A percentile compares a stretch with the other conserved stretches of the same genome.
These are phyloP conservation scores for Zapornia atra DNA, from an alignment of 2,113 vertebrate species.

Conservation along the genomic window DNA sequence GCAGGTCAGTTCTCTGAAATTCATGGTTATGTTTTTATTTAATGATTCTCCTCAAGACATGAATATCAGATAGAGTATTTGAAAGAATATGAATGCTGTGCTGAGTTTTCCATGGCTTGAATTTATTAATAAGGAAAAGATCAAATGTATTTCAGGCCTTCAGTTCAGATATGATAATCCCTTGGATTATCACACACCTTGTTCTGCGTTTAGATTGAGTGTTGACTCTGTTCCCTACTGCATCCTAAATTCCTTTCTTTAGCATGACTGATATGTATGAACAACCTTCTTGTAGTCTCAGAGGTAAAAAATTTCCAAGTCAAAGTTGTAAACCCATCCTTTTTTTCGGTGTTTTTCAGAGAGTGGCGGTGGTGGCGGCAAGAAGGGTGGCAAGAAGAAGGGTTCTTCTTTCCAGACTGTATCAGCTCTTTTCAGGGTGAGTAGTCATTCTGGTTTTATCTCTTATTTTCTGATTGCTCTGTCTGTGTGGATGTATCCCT, in stretches of 20 bases:
- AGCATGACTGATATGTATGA: neutral
- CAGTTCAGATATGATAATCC: neutral
- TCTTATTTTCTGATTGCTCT: neutral
- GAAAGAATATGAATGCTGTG: neutral
- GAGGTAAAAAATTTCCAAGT: neutral
- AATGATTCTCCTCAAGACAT: neutral
- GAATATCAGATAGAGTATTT: neutral
- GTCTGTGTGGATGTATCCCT: neutral
- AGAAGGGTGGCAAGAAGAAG: slow-evolving; percentile 67
- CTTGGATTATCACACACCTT: neutral
- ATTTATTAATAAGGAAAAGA: neutral
- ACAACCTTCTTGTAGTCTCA: neutral
- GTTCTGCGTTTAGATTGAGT: neutral
- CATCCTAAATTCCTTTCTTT: neutral
- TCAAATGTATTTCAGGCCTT: neutral
- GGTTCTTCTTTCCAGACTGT: slow-evolving; percentile 65
- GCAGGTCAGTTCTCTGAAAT: neutral
- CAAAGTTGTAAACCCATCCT: neutral
- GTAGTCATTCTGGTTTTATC: neutral
- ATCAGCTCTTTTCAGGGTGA: slow-evolving; percentile 57
- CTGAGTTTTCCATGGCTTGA: neutral
- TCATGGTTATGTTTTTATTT: neutral
- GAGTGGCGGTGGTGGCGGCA: slow-evolving; percentile 42
- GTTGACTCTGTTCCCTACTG: neutral
- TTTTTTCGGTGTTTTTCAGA: neutral